These are phyloP conservation scores for Eupithecia exiguata DNA, from an alignment of 2,888 invertebrate genomes.

Conservation along the genomic window DNA sequence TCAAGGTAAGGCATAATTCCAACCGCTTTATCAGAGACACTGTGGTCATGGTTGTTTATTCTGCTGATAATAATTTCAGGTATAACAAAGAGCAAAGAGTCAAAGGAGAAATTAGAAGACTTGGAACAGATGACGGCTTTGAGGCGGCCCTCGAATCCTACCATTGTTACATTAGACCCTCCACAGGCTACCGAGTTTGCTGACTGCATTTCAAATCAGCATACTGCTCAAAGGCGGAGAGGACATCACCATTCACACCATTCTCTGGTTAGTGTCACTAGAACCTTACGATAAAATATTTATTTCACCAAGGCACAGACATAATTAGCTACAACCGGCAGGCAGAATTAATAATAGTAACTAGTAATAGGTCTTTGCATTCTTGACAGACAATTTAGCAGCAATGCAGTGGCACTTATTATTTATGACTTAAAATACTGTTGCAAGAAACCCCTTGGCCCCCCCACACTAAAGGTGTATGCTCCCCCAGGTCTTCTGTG, in stretches of 20 bases:
- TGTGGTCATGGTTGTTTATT: slow-evolving; percentile 17
- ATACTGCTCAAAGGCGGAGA: slow-evolving; percentile 78
- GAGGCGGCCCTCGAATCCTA: slow-evolving; percentile 72
- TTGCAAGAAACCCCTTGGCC: neutral
- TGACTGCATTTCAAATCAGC: slow-evolving; percentile 85
- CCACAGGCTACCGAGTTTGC: slow-evolving; percentile 79
- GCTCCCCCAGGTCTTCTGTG: neutral
- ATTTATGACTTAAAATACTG: neutral
- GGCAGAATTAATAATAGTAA: neutral
- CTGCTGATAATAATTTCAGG: slow-evolving; percentile 63
- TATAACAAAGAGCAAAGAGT: slow-evolving; percentile 85
- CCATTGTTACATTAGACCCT: slow-evolving; percentile 75
- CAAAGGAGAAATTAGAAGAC: slow-evolving; percentile 85
- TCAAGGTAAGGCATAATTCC: slow-evolving; percentile 5
- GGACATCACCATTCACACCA: slow-evolving; percentile 71
- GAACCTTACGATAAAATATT: neutral
- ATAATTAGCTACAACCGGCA: neutral
- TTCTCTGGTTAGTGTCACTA: slow-evolving; percentile 61
- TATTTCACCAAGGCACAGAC: neutral
- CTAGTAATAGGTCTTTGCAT: neutral
- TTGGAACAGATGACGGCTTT: slow-evolving; percentile 78
- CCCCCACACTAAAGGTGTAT: neutral
- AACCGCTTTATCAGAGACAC: neutral
- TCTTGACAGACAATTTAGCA: neutral
- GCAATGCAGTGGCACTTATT: neutral